Evolutionary conservation across 2,113 vertebrate species (phyloP), one percentile per base, ranked within the genome.

Genomic region (Dolichotis patagonum): DNA sequence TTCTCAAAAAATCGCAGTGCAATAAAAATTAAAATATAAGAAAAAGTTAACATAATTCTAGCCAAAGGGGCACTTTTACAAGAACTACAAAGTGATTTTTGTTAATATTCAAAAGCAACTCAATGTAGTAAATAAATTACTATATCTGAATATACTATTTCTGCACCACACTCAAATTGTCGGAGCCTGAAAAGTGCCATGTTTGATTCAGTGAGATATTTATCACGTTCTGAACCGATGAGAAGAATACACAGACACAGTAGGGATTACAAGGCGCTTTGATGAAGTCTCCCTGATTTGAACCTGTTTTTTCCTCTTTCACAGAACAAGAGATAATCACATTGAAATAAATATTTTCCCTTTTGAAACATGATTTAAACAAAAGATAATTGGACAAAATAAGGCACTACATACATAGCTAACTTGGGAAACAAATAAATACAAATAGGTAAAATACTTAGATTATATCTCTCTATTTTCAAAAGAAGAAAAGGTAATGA

Each of bases 261-360:
- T 90, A 97, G 49, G 63, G 90, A 98, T 98, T 98, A 97, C 62
- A 97, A 96, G 85, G 63, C 35, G 96, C 96, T 98, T 96, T 97
- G 91, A 98, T 95, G 89, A 97, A 97, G 67, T 91, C 63, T 92
- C 92, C 82, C 85, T 95, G 73, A 98, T 98, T 98, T 97, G 94
- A 98, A 97, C 78, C 90, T 98, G 86, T 92, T 98, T 98, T 88
- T 97, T 81, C 91, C 91, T 98, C 97, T 92, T 98, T 97, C 93
- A 95, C 75, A 56, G 86, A 98, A 97, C 89, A 88, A 97, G 94
- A 98, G 63, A 97, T 97, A 97, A 98, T 97, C 94, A 49, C 85
- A 82, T 90, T 92, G 97, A 98, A 98, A 97, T 90, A 0, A 97
- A 30, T 98, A 88, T 97, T 96, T 97, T 43, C 92, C 65, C 71